A percentile compares a stretch with the other conserved stretches of the same genome.
These are phyloP conservation scores for Mesorhabditis belari DNA, from an alignment of 2,888 invertebrate species.

Conservation along the genomic window DNA sequence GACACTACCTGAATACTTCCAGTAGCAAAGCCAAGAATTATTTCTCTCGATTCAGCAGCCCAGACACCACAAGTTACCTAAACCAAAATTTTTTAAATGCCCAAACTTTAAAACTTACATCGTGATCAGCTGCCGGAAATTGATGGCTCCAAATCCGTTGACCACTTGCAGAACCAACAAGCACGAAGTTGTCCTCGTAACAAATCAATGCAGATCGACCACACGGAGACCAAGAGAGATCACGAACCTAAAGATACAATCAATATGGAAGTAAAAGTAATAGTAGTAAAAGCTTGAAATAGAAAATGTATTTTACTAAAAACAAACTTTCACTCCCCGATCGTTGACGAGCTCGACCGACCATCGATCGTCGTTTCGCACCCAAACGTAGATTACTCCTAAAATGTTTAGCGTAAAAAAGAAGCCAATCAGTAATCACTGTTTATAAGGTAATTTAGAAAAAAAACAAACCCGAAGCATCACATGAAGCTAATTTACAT, in stretches of 20 bases:
- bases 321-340: slow-evolving; percentile 72
- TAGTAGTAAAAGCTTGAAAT: too few species aligned
- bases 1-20: slow-evolving; percentile 39
- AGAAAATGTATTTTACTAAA: background rate
- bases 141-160: slow-evolving; percentile 87
- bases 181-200: slow-evolving; percentile 93
- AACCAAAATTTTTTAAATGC: background rate
- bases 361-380: slow-evolving; percentile 97
- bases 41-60: slow-evolving; percentile 91
- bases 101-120: background rate
- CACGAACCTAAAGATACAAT: slow-evolving; percentile 75
- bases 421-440: too few species aligned
- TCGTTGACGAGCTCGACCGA: slow-evolving; percentile 98
- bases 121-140: slow-evolving; percentile 62
- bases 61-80: slow-evolving; percentile 92
- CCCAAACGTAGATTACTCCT: slow-evolving; percentile 96
- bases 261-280: too few species aligned
- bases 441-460: too few species aligned
- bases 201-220: slow-evolving; percentile 96
- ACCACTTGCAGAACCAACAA: slow-evolving; percentile 66
- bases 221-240: slow-evolving; percentile 97
- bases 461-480: slow-evolving; percentile 67
- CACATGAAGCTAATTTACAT: slow-evolving; percentile 93
- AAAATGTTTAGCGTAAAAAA: too few species aligned
- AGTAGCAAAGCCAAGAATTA: slow-evolving; percentile 41